These are phyloP conservation scores for Epinotia ramella DNA, from an alignment of 2,888 invertebrate species.

Conservation along the genomic window DNA sequence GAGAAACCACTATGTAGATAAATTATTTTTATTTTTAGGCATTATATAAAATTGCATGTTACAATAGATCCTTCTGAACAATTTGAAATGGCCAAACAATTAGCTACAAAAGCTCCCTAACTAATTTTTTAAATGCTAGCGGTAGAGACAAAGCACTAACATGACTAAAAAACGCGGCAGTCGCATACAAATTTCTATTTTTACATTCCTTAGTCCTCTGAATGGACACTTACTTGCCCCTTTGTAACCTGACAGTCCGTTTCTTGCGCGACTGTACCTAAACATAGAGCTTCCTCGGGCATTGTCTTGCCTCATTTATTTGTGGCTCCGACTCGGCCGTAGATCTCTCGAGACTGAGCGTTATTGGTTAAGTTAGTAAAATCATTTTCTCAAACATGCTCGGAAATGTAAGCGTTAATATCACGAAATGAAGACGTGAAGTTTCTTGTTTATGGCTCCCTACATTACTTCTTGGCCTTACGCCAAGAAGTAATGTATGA, in stretches of 20 bases:
- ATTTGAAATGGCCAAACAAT: background rate
- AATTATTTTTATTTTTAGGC: too few relatives aligned
- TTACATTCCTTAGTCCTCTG: background rate
- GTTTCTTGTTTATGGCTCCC: too few relatives aligned
- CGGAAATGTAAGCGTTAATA: too few relatives aligned
- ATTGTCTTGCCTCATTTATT: constrained; percentile 28
- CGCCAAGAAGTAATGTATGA: too few relatives aligned
- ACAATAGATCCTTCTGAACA: background rate
- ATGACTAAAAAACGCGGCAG: background rate
- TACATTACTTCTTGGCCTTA: too few relatives aligned
- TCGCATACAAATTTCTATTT: background rate
- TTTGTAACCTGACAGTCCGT: background rate
- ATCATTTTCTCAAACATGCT: too few relatives aligned
- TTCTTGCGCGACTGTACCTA: constrained; percentile 5
- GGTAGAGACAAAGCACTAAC: background rate
- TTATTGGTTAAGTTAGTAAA: constrained; percentile 32
- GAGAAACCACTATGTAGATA: too few relatives aligned
- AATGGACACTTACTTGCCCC: background rate
- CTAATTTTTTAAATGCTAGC: background rate
- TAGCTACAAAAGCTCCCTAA: background rate
- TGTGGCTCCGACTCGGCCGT: constrained; percentile 17
- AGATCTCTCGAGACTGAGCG: constrained; percentile 17
- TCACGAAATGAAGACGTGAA: too few relatives aligned
- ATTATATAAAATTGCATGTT: background rate
- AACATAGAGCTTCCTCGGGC: constrained; percentile 3